Conservation (phyloP, 92 coral and sea anemone species). For the Palythoa caribaeorum region DNA sequence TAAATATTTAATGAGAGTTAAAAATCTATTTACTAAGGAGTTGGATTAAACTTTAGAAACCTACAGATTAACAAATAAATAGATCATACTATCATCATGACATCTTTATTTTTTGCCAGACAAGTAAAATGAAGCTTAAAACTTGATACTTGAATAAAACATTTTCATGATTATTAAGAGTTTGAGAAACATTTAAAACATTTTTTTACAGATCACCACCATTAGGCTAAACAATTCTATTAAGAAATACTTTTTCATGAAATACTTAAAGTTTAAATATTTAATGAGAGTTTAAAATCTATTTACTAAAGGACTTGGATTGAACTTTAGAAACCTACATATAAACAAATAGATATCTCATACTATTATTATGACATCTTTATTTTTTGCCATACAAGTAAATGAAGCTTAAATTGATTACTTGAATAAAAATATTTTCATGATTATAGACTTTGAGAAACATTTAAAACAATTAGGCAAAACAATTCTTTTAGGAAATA, state of each 20-base stretch:
- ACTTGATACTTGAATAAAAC: slow-evolving; percentile 8
- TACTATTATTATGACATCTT: not conserved
- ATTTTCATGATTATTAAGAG: not conserved
- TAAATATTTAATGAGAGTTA: slow-evolving; percentile 8
- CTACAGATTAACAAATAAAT: slow-evolving; percentile 8
- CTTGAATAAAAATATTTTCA: slow-evolving; percentile 10
- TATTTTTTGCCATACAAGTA: slow-evolving; percentile 19
- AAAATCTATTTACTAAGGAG: slow-evolving; percentile 12
- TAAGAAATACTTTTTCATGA: not conserved
- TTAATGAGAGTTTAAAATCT: not conserved
- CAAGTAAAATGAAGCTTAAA: slow-evolving; percentile 17
- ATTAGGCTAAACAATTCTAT: not conserved
- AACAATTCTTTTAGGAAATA: not conserved
- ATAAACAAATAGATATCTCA: slow-evolving; percentile 6
- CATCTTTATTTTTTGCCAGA: slow-evolving; percentile 2
- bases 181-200: slow-evolving; percentile 1
- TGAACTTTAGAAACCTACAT: not conserved
- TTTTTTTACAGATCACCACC: not conserved
- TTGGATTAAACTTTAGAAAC: slow-evolving; percentile 8
- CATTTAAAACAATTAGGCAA: not conserved
- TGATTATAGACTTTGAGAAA: not conserved
- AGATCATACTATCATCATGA: not conserved
- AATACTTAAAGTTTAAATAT: not conserved
- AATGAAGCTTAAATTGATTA: slow-evolving; percentile 13
- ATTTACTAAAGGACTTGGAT: not conserved